Conservation (phyloP, 92 coral and sea anemone species). For the Actinernus sp. region DNA sequence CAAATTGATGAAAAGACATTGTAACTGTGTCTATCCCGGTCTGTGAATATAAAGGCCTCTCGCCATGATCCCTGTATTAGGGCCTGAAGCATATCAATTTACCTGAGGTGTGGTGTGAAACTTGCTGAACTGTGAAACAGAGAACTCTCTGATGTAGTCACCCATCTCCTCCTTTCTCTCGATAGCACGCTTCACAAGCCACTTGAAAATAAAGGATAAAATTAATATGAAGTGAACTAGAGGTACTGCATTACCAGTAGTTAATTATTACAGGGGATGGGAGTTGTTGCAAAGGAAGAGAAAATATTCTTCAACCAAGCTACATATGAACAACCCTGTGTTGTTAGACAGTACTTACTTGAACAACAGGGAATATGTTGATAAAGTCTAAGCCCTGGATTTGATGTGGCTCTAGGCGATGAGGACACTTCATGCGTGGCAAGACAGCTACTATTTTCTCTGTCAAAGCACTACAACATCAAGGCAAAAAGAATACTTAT, state of each 20-base stretch:
- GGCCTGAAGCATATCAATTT: no score
- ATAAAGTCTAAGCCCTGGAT: conserved; percentile 99
- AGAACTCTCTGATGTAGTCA: conserved; percentile 97
- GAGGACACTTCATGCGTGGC: conserved; percentile 99
- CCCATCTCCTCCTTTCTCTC: conserved; percentile 99
- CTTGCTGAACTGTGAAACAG: conserved; percentile 97
- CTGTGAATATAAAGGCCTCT: no score
- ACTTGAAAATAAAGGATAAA: conserved; percentile 60
- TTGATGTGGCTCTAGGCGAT: conserved; percentile 98
- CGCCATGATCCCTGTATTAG: no score
- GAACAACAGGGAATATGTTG: conserved; percentile 96
- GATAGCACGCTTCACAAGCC: conserved; percentile 98
- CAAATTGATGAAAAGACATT: no score
- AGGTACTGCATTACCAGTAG: no score
- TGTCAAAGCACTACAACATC: conserved; percentile 82
- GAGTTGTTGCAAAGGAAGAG: no score
- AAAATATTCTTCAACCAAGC: background rate
- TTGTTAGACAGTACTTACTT: no score
- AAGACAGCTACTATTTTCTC: conserved; percentile 99
- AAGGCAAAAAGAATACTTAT: background rate
- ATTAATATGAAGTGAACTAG: no score
- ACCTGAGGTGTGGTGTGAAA: conserved; percentile 94
- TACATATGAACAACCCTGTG: background rate
- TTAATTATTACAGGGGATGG: no score
- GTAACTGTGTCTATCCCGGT: no score